These are phyloP conservation scores for Athripsodes cinereus DNA, from an alignment of 2,888 invertebrate genomes.

Conservation along the genomic window DNA sequence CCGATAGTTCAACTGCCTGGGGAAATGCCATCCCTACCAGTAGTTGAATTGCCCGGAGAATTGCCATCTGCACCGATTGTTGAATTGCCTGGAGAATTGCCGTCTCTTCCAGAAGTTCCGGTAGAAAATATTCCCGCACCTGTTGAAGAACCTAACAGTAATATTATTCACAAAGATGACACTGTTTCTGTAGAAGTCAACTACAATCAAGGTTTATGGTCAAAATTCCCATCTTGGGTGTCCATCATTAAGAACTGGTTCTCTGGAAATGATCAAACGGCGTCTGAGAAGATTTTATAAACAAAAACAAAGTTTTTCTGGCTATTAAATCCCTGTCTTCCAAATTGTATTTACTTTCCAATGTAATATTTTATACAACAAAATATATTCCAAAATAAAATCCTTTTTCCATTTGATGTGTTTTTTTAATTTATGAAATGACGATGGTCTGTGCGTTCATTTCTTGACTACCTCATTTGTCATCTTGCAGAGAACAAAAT, in stretches of 20 bases:
- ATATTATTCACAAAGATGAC: conserved; percentile 11
- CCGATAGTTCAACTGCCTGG: neutral
- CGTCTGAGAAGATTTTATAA: too few species aligned
- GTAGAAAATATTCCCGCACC: neutral
- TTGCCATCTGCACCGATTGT: neutral
- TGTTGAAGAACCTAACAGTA: neutral
- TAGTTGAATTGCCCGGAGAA: neutral
- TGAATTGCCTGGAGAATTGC: neutral
- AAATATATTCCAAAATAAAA: too few species aligned
- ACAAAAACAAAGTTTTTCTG: neutral
- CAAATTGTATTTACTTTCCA: too few species aligned
- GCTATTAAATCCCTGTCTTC: too few species aligned
- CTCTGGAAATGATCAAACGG: neutral
- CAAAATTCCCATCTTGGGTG: conserved; percentile 7
- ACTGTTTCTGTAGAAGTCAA: conserved; percentile 16
- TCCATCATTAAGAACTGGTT: conserved; percentile 15
- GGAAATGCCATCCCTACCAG: neutral
- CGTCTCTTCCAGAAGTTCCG: neutral
- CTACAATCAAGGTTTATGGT: conserved; percentile 1
- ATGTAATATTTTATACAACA: too few species aligned
- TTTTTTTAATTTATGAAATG: too few species aligned
- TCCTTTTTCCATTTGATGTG: too few species aligned
- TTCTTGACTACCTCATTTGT: too few species aligned
- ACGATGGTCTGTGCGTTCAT: too few species aligned
- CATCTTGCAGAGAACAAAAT: too few species aligned